These are phyloP conservation scores for Euphydryas editha DNA, from an alignment of 2,888 invertebrate genomes.

Conservation along the genomic window DNA sequence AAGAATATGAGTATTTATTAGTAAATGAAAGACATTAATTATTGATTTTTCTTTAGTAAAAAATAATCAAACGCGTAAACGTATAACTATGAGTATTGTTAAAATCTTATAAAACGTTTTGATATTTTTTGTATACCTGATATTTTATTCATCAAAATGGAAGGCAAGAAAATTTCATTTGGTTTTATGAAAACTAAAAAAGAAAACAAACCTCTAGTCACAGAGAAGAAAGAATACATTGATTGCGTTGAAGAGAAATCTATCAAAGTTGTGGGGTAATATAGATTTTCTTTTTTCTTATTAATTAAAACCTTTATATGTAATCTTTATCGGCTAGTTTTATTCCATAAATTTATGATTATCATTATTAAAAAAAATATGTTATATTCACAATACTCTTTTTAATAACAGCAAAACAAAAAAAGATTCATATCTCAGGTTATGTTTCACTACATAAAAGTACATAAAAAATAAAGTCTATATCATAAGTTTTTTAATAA, in stretches of 20 bases:
- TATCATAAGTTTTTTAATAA: slow-evolving; percentile 43
- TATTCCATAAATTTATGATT: too few relatives aligned
- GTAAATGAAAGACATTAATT: neutral
- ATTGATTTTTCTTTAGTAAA: neutral
- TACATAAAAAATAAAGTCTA: too few relatives aligned
- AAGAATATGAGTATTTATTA: neutral
- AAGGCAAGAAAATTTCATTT: slow-evolving; percentile 91
- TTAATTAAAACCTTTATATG: too few relatives aligned
- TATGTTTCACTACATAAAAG: too few relatives aligned
- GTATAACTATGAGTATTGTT: neutral
- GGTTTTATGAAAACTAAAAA: slow-evolving; percentile 88
- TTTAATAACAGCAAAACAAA: too few relatives aligned
- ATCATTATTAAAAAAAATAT: too few relatives aligned
- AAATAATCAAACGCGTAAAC: too few relatives aligned
- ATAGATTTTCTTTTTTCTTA: slow-evolving; percentile 39
- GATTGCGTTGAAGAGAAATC: slow-evolving; percentile 90
- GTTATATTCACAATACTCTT: too few relatives aligned
- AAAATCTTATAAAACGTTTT: neutral
- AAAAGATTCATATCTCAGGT: too few relatives aligned
- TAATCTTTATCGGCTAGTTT: too few relatives aligned
- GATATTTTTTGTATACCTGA: neutral
- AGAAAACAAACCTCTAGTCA: slow-evolving; percentile 63
- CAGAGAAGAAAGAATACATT: slow-evolving; percentile 87
- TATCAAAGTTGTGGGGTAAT: slow-evolving; percentile 90
- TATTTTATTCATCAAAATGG: slow-evolving; percentile 66